Base-by-base conservation (phyloP, 2,113 vertebrate genomes). In the Bufo gargarizans region DNA sequence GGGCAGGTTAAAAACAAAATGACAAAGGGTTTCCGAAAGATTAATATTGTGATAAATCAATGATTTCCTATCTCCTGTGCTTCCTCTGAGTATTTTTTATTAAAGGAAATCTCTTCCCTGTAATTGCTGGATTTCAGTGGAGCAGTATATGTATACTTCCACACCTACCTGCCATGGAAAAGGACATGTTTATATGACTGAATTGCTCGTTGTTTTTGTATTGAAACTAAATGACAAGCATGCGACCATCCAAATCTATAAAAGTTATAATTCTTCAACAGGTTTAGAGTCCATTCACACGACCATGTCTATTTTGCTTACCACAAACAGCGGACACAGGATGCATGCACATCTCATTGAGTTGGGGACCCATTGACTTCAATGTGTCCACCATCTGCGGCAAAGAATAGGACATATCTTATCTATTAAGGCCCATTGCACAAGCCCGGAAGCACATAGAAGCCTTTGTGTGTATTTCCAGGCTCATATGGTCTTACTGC, bases 1-100 rank as follows among this genome's bases (percentile, higher is more conserved):
- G 90, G 91, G 82, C 90, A 90, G 76, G 84, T 89, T 91, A 92
- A 84, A 88, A 93, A 91, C 86, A 89, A 90, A 91, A 91, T 89
- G 85, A 91, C 77, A 91, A 92, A 92, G 90, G 67, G 61, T 90
- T 92, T 93, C 91, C 45, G 90, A 65, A 93, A 90, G 91, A 47
- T 90, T 87, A 90, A 90, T 92, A 90, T 91, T 91, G 82, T 90
- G 91, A 88, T 90, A 90, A 90, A 92, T 89, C 89, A 91, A 80
- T 89, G 71, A 6, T 84, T 45, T 20, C 22, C 87, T 77, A 65
- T 83, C 56, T 45, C 50, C 45, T 17, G 4, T 55, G 45, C 81
- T 83, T 88, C 80, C 56, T 77, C 14, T 10, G 56, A 77, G 53
- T 82, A 63, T 55, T 88, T 88, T 88, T 77, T 88, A 78, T 84